Percentiles rank a stretch among this genome's conserved stretches.
Evolutionary conservation across 2,888 invertebrate species (phyloP).

Genomic region (Dynastes tityus): DNA sequence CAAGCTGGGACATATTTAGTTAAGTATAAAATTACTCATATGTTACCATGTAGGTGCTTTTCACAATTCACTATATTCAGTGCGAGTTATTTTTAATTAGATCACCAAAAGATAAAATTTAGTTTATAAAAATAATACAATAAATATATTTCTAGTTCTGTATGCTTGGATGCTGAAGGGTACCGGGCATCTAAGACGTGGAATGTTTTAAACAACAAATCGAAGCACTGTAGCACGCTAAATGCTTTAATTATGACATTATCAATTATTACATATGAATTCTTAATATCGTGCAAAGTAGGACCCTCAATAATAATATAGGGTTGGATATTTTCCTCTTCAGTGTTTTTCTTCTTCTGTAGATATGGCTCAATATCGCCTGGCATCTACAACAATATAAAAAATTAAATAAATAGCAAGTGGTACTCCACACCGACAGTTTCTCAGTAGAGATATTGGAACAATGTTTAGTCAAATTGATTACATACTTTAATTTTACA

Average conservation of each 20-base stretch:
- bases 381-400: neutral
- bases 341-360: neutral
- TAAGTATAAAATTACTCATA: too few relatives aligned
- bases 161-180: conserved; percentile 3
- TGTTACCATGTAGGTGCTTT: too few relatives aligned
- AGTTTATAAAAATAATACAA: too few relatives aligned
- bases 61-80: too few relatives aligned
- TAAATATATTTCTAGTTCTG: too few relatives aligned
- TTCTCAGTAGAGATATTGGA: too few relatives aligned
- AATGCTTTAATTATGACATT: neutral
- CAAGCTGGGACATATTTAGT: too few relatives aligned
- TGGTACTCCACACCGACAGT: too few relatives aligned
- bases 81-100: too few relatives aligned
- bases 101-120: too few relatives aligned
- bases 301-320: neutral
- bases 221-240: neutral
- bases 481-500: neutral
- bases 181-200: neutral
- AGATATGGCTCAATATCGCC: too few relatives aligned
- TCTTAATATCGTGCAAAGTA: neutral
- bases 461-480: neutral
- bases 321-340: neutral
- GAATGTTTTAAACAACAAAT: conserved; percentile 2
- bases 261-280: neutral
- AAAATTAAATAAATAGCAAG: too few relatives aligned